Evolutionary conservation across 2,888 invertebrate genomes (phyloP), one percentile per base, ranked within the genome.

Genomic region (Limnephilus rhombicus): DNA sequence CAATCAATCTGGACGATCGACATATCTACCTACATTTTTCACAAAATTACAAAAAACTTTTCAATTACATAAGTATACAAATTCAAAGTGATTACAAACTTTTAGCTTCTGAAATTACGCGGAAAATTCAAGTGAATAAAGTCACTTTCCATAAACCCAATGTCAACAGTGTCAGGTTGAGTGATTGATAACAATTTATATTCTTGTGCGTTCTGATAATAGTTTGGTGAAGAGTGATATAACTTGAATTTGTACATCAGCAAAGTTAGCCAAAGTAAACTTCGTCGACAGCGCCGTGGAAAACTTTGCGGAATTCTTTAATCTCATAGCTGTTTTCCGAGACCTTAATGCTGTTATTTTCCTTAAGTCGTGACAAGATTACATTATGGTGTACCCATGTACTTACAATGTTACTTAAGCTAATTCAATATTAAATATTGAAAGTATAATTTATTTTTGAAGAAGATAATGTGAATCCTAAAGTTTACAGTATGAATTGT

Each of bases 161-260:
- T 86, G 86, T 49, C 86, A 68, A 45, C 86, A 41, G 9, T 41
- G 86, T 45, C 45, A 49, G 3, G 49, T 49, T 45, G 86, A 86
- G 49, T 86, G 86, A 86, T 86, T 86, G 86, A 86, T 86, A 86
- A 86, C 49, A 86, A 45, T 85, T 37, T 85, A 68, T 68, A 68
- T 68, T 68, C 68, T n/a, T 24, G n/a, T 24, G 24, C 24, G 68
- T 9, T 1, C 24, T 68, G 24, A 83, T 83, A 37, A 83, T 37
- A 83, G 83, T 83, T 34, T 24, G 24, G 83, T 4, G 24, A 83
- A 83, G 34, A 83, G 18, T 31, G 83, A 68, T 68, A 68, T 68
- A 68, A 68, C 68, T 68, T 68, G 15, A 53, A 68, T 37, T 18
- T 83, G 34, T 34, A 31, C 83, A 31, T 37, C 13, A 24, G 82